Percentiles rank a stretch among this genome's conserved stretches.
These are phyloP conservation scores for Corythaeola cristata DNA, from an alignment of 2,113 vertebrate genomes.

Conservation along the genomic window DNA sequence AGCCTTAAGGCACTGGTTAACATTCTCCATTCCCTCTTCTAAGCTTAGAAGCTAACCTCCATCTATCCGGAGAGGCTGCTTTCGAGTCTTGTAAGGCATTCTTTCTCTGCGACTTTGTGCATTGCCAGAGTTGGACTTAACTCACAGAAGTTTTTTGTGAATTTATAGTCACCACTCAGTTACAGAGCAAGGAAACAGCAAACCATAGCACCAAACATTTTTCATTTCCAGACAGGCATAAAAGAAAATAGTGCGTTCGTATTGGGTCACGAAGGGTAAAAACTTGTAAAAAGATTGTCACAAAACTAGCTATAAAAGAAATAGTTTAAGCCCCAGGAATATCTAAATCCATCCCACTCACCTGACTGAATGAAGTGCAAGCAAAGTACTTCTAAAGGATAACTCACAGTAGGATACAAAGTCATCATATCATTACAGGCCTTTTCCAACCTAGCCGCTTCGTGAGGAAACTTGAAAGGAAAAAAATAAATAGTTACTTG, in stretches of 20 bases:
- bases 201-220: background rate
- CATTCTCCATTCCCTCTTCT: background rate
- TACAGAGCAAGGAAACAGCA: background rate
- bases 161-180: background rate
- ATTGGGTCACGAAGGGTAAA: background rate
- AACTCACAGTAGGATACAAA: conserved; percentile 80
- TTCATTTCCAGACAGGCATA: background rate
- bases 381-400: conserved; percentile 88
- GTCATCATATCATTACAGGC: conserved; percentile 85
- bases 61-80: background rate
- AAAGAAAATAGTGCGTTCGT: background rate
- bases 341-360: conserved; percentile 55
- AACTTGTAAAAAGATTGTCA: background rate
- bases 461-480: conserved; percentile 80
- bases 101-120: background rate
- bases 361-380: conserved; percentile 85
- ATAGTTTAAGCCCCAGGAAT: background rate
- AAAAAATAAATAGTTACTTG: background rate
- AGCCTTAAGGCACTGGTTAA: background rate
- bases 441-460: conserved; percentile 81
- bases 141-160: background rate
- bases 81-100: background rate
- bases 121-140: background rate
- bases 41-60: background rate
- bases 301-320: background rate